These are phyloP conservation scores for Dipodomys merriami DNA, from an alignment of 2,113 vertebrate genomes.

Conservation along the genomic window DNA sequence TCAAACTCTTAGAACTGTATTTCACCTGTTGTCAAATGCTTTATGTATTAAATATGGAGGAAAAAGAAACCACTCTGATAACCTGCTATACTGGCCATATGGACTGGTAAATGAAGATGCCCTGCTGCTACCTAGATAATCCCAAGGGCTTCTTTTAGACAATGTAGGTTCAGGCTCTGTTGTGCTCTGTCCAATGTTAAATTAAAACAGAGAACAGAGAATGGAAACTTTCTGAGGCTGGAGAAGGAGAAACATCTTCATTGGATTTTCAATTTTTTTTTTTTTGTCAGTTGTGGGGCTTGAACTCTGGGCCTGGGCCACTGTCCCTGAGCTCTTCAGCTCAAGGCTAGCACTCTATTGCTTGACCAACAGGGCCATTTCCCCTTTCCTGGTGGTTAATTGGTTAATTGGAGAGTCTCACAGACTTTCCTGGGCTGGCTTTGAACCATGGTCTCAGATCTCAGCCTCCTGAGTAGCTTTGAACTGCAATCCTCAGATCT, in stretches of 20 bases:
- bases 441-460: too few species aligned
- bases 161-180: neutral
- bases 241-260: neutral
- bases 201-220: neutral
- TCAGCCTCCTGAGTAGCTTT: too few species aligned
- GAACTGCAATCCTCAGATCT: too few species aligned
- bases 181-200: neutral
- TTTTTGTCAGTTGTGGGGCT: neutral
- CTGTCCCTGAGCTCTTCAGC: too few species aligned
- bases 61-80: neutral
- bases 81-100: neutral
- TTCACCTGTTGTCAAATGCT: neutral
- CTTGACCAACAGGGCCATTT: too few species aligned
- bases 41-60: neutral
- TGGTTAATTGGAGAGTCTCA: too few species aligned
- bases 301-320: neutral
- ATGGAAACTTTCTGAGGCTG: neutral
- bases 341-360: too few species aligned
- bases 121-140: neutral
- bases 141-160: neutral
- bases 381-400: too few species aligned
- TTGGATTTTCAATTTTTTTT: neutral
- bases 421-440: too few species aligned
- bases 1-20: neutral
- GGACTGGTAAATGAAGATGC: neutral